A percentile compares a stretch with the other conserved stretches of the same genome.
phyloP scores from a whole-genome alignment of 92 coral and sea anemone species.

The Palythoa grandiflora region DNA sequence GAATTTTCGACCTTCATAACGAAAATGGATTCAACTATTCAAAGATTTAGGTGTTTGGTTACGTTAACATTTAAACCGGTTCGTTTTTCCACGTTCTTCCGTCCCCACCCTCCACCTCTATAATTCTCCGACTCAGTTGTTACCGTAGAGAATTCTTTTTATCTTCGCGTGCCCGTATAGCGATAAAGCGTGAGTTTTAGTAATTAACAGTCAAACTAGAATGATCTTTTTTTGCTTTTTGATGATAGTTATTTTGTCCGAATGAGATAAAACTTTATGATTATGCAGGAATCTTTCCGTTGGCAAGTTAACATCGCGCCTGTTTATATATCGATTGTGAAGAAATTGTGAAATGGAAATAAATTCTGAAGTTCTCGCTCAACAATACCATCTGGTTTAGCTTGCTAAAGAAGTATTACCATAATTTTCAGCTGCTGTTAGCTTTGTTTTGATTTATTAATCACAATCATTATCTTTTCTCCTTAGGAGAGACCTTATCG shows the following conservation, averaged over 20 bases:
- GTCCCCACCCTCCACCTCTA: neutral
- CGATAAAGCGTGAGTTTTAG: neutral
- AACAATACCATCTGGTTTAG: constrained; percentile 33
- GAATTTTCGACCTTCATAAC: neutral
- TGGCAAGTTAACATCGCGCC: neutral
- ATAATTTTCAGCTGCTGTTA: constrained; percentile 68
- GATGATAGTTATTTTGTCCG: neutral
- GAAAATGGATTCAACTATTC: neutral
- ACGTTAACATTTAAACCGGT: neutral
- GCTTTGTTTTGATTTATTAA: constrained; percentile 70
- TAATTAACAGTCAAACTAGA: constrained; percentile 27
- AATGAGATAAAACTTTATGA: neutral
- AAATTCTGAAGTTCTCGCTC: neutral
- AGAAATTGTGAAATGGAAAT: neutral
- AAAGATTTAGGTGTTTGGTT: neutral
- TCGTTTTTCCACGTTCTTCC: neutral
- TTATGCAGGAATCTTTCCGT: neutral
- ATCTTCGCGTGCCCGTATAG: constrained; percentile 42
- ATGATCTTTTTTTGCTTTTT: constrained; percentile 30
- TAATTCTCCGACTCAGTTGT: neutral
- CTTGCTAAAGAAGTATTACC: constrained; percentile 33
- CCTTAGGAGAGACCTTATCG: constrained; percentile 40
- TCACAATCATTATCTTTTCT: constrained; percentile 54
- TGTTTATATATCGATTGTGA: neutral
- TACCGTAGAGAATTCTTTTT: neutral